These are phyloP conservation scores for Mastomys coucha DNA, from an alignment of 2,113 vertebrate genomes.

Conservation along the genomic window DNA sequence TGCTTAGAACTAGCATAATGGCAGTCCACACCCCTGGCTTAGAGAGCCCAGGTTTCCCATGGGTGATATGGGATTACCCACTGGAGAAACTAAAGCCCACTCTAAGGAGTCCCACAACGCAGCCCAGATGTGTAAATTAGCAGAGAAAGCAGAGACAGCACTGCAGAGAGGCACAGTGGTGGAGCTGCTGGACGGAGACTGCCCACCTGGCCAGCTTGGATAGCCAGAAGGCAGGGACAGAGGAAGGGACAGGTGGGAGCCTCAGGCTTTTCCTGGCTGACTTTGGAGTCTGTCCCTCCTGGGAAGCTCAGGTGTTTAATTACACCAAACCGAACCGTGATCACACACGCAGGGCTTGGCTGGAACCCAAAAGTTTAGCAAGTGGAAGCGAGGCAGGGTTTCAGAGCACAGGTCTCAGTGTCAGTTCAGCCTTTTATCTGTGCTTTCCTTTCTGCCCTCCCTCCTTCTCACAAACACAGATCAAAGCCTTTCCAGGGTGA, in stretches of 20 bases:
- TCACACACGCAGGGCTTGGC: slow-evolving; percentile 1
- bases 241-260: neutral
- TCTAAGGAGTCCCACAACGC: neutral
- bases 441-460: neutral
- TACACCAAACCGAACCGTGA: neutral
- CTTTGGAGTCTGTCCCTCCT: neutral
- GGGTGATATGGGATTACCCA: neutral
- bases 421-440: neutral
- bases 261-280: neutral
- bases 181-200: neutral
- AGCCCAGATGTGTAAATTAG: neutral
- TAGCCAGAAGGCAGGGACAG: neutral
- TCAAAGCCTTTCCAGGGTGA: neutral
- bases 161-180: neutral
- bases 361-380: slow-evolving; percentile 17
- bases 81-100: neutral
- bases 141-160: neutral
- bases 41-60: neutral
- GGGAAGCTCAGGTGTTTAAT: slow-evolving; percentile 61
- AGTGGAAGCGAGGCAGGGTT: neutral
- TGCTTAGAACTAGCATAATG: neutral
- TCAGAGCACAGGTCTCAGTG: neutral
- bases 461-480: neutral
- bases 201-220: too few relatives aligned
- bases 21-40: neutral